Evolutionary conservation across 2,888 invertebrate species (phyloP).

Genomic region (Junonia oenone): DNA sequence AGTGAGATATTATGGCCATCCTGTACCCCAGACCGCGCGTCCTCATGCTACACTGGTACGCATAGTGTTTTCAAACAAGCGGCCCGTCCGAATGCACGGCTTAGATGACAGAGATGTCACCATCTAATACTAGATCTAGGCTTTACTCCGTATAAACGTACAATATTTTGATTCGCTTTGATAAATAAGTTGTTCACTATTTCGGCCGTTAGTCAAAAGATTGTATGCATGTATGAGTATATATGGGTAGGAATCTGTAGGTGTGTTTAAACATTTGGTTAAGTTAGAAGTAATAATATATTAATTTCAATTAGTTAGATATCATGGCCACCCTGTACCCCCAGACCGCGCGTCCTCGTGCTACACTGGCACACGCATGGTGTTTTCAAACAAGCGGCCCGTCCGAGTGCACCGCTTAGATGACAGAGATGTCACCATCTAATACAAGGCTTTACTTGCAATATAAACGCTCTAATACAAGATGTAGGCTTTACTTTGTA

Average conservation of each 20-base stretch:
- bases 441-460: too few relatives aligned
- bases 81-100: not conserved
- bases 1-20: not conserved
- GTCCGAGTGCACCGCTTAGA: not conserved
- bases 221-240: too few relatives aligned
- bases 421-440: not conserved
- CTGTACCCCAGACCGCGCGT: not conserved
- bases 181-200: too few relatives aligned
- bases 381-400: slow-evolving; percentile 20
- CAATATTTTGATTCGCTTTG: not conserved
- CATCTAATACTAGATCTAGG: not conserved
- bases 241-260: too few relatives aligned
- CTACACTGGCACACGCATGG: slow-evolving; percentile 13
- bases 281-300: too few relatives aligned
- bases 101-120: slow-evolving; percentile 1
- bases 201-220: too few relatives aligned
- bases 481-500: not conserved
- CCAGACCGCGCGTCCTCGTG: slow-evolving; percentile 1
- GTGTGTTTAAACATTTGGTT: too few relatives aligned
- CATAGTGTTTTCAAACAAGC: slow-evolving; percentile 22
- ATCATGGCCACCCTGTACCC: not conserved
- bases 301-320: too few relatives aligned
- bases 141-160: not conserved
- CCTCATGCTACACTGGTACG: slow-evolving; percentile 13
- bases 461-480: too few relatives aligned